phyloP scores from a whole-genome alignment of 2,888 invertebrate species.

The Asteroscopus sphinx region DNA sequence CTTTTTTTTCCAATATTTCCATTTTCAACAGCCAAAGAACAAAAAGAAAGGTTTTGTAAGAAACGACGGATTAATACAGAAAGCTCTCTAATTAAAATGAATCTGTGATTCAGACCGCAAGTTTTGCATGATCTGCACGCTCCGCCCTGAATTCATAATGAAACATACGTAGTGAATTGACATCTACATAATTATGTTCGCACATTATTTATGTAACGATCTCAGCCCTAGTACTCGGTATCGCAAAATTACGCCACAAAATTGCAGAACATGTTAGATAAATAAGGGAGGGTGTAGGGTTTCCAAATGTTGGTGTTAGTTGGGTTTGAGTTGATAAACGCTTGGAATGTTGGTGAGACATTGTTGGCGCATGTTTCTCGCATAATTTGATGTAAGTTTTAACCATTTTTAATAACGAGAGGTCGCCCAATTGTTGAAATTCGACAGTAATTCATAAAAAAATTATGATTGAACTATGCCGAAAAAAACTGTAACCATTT shows the following conservation, averaged over 20 bases:
- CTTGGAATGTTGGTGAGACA: conserved; percentile 33
- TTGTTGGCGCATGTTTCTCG: conserved; percentile 23
- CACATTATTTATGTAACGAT: conserved; percentile 48
- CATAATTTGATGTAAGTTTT: conserved; percentile 51
- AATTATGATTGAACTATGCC: too few species aligned
- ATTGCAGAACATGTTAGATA: conserved; percentile 39
- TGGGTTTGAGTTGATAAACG: conserved; percentile 29
- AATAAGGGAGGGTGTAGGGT: conserved; percentile 37
- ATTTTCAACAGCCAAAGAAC: conserved; percentile 1
- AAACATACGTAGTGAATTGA: conserved; percentile 32
- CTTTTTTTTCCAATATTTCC: conserved; percentile 2
- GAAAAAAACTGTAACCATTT: too few species aligned
- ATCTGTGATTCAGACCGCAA: conserved; percentile 20
- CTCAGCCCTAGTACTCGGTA: conserved; percentile 18
- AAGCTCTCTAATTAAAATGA: conserved; percentile 35
- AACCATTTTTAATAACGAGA: too few species aligned
- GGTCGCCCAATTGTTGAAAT: too few species aligned
- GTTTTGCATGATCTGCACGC: conserved; percentile 38
- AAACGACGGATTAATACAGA: conserved; percentile 20
- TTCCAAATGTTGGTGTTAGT: conserved; percentile 37
- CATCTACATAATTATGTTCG: conserved; percentile 43
- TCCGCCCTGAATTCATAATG: conserved; percentile 36
- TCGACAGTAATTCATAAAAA: too few species aligned
- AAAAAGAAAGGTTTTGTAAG: conserved; percentile 9
- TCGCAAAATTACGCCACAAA: conserved; percentile 47